Evolutionary conservation across 37 sponge, comb jelly and placozoan genomes (phyloP).

Genomic region (Spongia lamella): DNA sequence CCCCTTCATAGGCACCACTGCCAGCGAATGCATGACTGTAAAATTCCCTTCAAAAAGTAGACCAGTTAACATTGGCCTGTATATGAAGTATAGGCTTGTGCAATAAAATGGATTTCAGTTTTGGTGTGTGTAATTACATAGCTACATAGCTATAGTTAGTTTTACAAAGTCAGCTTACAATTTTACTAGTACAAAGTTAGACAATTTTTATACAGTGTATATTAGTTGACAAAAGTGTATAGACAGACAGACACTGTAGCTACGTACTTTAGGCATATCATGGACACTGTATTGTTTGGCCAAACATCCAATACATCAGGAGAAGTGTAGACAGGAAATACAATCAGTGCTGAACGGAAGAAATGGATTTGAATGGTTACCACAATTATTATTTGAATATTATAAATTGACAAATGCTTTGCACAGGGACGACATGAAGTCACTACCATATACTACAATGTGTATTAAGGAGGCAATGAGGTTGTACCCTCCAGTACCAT

Average conservation of each 20-base stretch:
- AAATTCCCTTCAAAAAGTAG: too few species aligned
- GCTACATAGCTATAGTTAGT: too few species aligned
- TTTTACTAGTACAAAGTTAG: too few species aligned
- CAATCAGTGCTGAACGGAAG: constrained; percentile 49
- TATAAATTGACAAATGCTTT: background rate
- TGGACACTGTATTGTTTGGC: constrained; percentile 62
- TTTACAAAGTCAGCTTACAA: too few species aligned
- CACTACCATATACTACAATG: constrained; percentile 52
- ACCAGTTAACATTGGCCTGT: too few species aligned
- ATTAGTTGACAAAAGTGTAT: too few species aligned
- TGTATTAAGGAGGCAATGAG: constrained; percentile 81
- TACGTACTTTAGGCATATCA: constrained; percentile 19
- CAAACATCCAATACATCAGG: constrained; percentile 73
- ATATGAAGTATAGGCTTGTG: too few species aligned
- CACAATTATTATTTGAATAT: background rate
- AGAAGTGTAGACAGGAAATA: constrained; percentile 68
- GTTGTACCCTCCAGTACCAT: constrained; percentile 61
- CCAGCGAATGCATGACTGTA: background rate
- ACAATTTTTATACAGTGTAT: too few species aligned
- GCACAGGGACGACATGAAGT: constrained; percentile 36
- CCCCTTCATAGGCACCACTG: background rate
- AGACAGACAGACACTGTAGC: too few species aligned
- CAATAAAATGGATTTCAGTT: too few species aligned
- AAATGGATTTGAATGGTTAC: constrained; percentile 39
- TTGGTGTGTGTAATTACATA: too few species aligned